Evolutionary conservation across 1,140 invertebrate genomes (phyloP).

Genomic region (Gonatopus flavifemur): DNA sequence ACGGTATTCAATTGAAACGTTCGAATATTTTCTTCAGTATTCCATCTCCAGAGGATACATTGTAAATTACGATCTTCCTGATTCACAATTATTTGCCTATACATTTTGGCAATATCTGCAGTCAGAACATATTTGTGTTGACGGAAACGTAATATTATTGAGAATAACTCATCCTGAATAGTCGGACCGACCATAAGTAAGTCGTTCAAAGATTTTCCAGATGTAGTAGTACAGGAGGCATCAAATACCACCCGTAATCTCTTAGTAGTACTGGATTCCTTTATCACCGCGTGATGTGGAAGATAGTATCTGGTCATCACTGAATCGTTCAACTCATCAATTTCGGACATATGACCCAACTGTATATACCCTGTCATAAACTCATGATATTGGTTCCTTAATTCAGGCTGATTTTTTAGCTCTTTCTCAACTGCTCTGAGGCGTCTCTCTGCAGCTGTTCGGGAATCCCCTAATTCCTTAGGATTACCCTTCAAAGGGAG

Average conservation of each 20-base stretch:
- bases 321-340: neutral
- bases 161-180: conserved; percentile 13
- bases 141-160: conserved; percentile 37
- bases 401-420: conserved; percentile 4
- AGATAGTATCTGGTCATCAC: conserved; percentile 12
- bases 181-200: conserved; percentile 9
- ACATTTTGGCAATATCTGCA: conserved; percentile 51
- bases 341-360: conserved; percentile 23
- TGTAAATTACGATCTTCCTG: neutral
- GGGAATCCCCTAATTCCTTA: conserved; percentile 22
- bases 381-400: conserved; percentile 10
- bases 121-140: conserved; percentile 23
- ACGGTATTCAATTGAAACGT: neutral
- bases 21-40: neutral
- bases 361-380: conserved; percentile 31
- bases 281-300: conserved; percentile 24
- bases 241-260: conserved; percentile 23
- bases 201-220: conserved; percentile 20
- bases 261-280: conserved; percentile 13
- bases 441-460: conserved; percentile 6
- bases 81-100: conserved; percentile 37
- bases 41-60: neutral
- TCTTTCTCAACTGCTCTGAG: conserved; percentile 10
- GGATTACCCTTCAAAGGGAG: conserved; percentile 19
- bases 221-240: conserved; percentile 10